Base-by-base conservation (phyloP, 2,113 vertebrate genomes). In the Limnothrissa miodon region DNA sequence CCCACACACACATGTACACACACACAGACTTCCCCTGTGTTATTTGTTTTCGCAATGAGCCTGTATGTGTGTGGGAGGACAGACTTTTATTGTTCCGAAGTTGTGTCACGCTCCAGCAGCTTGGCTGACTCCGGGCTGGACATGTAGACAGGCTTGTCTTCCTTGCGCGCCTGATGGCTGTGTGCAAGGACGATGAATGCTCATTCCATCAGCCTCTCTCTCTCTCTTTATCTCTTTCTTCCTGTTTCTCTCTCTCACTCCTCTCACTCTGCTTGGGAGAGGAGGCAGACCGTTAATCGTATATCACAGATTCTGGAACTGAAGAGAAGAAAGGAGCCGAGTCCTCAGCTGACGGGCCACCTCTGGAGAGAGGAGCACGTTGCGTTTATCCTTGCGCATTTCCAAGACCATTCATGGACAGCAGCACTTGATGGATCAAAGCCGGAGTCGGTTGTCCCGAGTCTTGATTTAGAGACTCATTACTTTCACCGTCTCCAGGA, bases 61-160 rank as follows among this genome's bases (percentile, higher is more conserved):
- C 29, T 36, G 29, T 36, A 15, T 36, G 66, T 74, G 25, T 23
- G 51, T 19, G 5, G 51, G 51, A 23, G 19, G 51, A 56, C 51
- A 56, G 19, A 56, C 51, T 56, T 56, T 56, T 56, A 23, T 56
- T 56, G 51, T 56, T 56, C 51, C 19, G 21, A 56, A 51, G 48
- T 19, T 19, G 78, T 48, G 79, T 80, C 29, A 19, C 78, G 39
- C 80, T 83, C 48, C 33, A 78, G 82, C 25, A 45, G 33, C 78
- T 82, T 86, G 82, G 70, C 78, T 81, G 29, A 45, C 53, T 80
- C 79, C 23, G 79, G 19, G 79, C 29, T 70, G 25, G 83, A 84
- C 11, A 33, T 74, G 66, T 74, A 29, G n/a, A 70, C 62, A n/a
- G 13, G 5, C 29, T 19, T 74, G 66, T 74, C 25, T 17, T 13